Evolutionary conservation across 2,113 vertebrate species (phyloP).

Genomic region (Aix galericulata): DNA sequence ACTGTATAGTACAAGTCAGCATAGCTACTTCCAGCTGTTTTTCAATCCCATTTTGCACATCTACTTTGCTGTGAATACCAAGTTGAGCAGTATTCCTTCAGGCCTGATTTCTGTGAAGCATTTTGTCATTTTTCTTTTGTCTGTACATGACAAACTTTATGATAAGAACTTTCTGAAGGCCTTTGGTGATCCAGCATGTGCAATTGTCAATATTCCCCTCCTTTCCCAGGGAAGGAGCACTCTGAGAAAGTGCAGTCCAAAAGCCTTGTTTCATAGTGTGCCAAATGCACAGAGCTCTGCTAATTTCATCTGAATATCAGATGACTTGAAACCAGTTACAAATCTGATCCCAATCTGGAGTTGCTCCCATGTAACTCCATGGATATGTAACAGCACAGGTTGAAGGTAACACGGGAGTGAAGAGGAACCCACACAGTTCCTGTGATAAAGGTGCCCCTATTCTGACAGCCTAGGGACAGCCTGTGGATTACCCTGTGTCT

Average conservation of each 20-base stretch:
- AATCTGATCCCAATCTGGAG: background rate
- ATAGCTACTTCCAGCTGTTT: background rate
- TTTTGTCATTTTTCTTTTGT: no score
- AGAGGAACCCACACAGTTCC: background rate
- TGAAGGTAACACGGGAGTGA: background rate
- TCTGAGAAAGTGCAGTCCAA: background rate
- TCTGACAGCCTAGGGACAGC: background rate
- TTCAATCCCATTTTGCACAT: background rate
- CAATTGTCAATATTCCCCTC: background rate
- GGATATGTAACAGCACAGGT: background rate
- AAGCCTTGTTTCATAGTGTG: background rate
- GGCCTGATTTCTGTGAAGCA: background rate
- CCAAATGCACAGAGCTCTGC: background rate
- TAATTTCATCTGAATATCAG: background rate
- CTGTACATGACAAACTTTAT: background rate
- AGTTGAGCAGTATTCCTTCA: background rate
- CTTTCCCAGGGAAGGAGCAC: background rate
- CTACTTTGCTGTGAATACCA: background rate
- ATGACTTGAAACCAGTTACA: background rate
- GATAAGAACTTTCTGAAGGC: background rate
- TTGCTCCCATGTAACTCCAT: background rate
- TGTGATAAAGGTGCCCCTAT: background rate
- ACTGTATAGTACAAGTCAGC: background rate
- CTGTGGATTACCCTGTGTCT: background rate
- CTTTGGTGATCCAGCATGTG: background rate